phyloP scores from a whole-genome alignment of 2,888 invertebrate genomes.

The Pseudoips prasinana region DNA sequence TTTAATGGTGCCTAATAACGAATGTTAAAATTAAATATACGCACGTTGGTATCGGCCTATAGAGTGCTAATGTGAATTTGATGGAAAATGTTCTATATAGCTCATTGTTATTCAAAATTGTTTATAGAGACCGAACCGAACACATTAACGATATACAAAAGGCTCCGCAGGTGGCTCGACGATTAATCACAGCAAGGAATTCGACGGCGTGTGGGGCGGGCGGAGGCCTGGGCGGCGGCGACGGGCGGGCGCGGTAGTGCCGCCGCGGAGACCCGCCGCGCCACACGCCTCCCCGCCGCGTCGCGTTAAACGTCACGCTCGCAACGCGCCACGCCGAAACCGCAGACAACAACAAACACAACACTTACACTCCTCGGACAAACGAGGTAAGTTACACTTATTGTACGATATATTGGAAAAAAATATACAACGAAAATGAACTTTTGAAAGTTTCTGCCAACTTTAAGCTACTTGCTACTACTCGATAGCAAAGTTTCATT shows the following conservation, averaged over 20 bases:
- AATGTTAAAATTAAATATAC: no score
- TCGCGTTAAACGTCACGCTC: slow-evolving; percentile 15
- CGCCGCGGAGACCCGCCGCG: slow-evolving; percentile 59
- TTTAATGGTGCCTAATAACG: no score
- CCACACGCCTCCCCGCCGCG: slow-evolving; percentile 59
- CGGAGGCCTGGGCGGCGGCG: slow-evolving; percentile 36
- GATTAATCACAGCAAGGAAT: slow-evolving; percentile 75
- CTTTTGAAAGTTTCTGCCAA: background rate
- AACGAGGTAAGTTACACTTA: slow-evolving; percentile 20
- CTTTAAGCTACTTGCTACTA: no score
- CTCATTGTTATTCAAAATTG: slow-evolving; percentile 50
- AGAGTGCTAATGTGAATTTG: slow-evolving; percentile 32
- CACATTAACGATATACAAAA: slow-evolving; percentile 63
- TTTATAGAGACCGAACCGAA: slow-evolving; percentile 52
- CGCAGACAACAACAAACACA: slow-evolving; percentile 21
- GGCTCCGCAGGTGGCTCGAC: slow-evolving; percentile 78
- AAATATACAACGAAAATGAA: background rate
- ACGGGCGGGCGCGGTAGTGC: slow-evolving; percentile 75
- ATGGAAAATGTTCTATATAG: slow-evolving; percentile 32
- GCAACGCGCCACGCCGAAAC: slow-evolving; percentile 1
- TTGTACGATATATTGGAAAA: background rate
- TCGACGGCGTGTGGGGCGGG: slow-evolving; percentile 48
- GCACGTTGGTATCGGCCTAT: background rate
- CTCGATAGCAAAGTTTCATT: background rate
- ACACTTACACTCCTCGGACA: slow-evolving; percentile 4